Evolutionary conservation across 1,140 invertebrate genomes (phyloP).

Genomic region (Calliphora vicina): DNA sequence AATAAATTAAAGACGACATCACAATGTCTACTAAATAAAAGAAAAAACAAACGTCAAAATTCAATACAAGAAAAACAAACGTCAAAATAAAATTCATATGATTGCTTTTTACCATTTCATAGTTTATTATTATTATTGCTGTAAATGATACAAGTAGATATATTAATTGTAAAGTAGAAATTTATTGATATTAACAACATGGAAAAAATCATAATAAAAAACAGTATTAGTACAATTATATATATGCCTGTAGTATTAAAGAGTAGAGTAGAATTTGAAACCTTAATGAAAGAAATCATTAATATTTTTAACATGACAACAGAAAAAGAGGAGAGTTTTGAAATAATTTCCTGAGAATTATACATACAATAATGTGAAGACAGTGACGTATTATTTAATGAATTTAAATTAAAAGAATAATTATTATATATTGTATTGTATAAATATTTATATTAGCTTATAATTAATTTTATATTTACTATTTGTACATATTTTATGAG

Average conservation of each 20-base stretch:
- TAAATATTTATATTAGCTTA: no score
- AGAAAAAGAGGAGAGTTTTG: neutral
- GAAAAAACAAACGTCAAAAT: neutral
- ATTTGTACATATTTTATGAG: no score
- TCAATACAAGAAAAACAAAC: slow-evolving; percentile 3
- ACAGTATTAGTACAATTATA: neutral
- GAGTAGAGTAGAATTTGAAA: neutral
- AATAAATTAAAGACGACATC: neutral
- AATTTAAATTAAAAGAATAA: no score
- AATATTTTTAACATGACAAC: neutral
- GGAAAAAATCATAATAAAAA: neutral
- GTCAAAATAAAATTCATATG: neutral
- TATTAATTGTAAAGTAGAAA: neutral
- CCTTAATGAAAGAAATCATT: neutral
- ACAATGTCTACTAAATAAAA: no score
- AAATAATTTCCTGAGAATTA: neutral
- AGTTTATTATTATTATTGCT: neutral
- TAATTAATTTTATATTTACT: no score
- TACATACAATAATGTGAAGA: neutral
- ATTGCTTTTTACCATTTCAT: neutral
- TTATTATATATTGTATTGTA: no score
- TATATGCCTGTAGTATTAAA: neutral
- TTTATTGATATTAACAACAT: neutral
- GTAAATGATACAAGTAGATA: neutral
- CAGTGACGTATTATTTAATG: no score